Percentiles rank a stretch among this genome's conserved stretches.
Evolutionary conservation across 2,113 vertebrate genomes (phyloP).

Genomic region (Aythya baeri): DNA sequence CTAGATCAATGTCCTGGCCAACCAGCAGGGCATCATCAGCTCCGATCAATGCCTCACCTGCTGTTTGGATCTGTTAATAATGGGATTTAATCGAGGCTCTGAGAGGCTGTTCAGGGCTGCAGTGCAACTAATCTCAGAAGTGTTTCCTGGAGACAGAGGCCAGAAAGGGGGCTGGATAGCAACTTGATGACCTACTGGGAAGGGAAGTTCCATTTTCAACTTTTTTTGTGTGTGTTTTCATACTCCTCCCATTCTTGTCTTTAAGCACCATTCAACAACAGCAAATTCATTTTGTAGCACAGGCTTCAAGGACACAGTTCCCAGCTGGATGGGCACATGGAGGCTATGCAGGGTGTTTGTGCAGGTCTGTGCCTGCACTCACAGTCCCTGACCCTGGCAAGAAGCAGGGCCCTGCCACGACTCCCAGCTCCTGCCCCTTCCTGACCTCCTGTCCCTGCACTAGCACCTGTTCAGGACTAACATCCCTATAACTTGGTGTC

Average conservation of each 20-base stretch:
- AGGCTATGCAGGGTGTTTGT: not conserved
- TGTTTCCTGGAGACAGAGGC: not conserved
- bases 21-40: not conserved
- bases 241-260: not conserved
- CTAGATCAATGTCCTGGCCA: not conserved
- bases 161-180: accelerated
- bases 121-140: not conserved
- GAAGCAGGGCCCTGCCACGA: not conserved
- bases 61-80: not conserved
- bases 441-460: not conserved
- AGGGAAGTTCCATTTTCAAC: not conserved
- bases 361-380: not conserved
- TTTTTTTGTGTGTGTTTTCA: not conserved
- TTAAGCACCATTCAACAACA: not conserved
- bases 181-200: accelerated
- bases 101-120: not conserved
- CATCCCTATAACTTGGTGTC: accelerated
- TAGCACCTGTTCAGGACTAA: not conserved
- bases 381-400: not conserved
- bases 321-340: not conserved
- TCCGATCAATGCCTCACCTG: not conserved
- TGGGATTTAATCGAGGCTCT: accelerated
- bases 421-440: not conserved
- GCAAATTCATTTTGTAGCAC: accelerated
- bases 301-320: accelerated